phyloP scores from a whole-genome alignment of 2,888 invertebrate genomes.

The Macrophya annulata region DNA sequence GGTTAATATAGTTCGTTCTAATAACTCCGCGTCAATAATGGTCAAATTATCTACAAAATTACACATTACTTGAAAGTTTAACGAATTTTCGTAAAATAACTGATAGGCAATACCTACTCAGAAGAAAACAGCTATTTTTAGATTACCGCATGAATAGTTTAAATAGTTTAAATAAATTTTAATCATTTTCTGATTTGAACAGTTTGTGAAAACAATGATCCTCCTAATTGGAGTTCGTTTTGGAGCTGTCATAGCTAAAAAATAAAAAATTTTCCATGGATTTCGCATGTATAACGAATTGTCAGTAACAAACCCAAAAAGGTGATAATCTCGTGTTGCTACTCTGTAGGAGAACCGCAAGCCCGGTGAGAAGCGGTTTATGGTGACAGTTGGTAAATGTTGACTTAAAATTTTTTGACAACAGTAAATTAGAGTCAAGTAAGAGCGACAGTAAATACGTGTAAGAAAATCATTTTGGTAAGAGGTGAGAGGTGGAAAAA shows the following conservation, averaged over 20 bases:
- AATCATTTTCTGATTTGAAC: too few relatives aligned
- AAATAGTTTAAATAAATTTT: too few relatives aligned
- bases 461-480: neutral
- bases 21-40: neutral
- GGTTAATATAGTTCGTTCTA: too few relatives aligned
- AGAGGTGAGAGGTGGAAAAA: neutral
- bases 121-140: too few relatives aligned
- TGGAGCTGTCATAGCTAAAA: too few relatives aligned
- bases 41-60: too few relatives aligned
- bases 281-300: neutral
- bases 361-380: neutral
- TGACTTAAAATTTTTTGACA: neutral
- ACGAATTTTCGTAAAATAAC: too few relatives aligned
- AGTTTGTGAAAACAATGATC: too few relatives aligned
- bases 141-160: too few relatives aligned
- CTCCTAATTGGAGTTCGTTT: too few relatives aligned
- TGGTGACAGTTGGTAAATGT: neutral
- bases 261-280: neutral
- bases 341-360: neutral
- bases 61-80: too few relatives aligned
- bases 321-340: neutral
- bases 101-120: too few relatives aligned
- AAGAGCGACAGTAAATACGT: neutral
- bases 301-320: neutral
- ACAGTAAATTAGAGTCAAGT: neutral